Base-by-base conservation (phyloP, 2,888 invertebrate species). In the Pandemis corylana region DNA sequence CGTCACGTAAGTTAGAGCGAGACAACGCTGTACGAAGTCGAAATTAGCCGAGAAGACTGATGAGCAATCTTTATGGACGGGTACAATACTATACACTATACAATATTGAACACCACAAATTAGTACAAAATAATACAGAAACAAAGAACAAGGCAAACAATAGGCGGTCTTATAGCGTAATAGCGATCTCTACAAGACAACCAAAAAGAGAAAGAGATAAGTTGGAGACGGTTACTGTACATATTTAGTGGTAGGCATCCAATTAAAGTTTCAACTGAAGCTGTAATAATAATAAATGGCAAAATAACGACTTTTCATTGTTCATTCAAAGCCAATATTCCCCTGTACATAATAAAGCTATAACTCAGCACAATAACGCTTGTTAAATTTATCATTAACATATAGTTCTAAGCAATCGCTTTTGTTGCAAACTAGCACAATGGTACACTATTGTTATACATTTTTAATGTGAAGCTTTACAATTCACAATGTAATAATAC, bases 241-340 rank as follows among this genome's bases (percentile, higher is more conserved):
- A 15, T 56, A 53, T 4, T 2, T 15, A 6, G 12, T 12, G 5
- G 59, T 59, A 5, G 10, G 12, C 12, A 28, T 59, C 12, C 10
- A 9, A 53, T 59, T 59, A 62, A n/a, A 41, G 1, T 36, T 41
- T 13, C 41, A 41, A 13, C 13, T 36, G 7, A n/a, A 41, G 6
- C n/a, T 61, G 6, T n/a, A 62, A 62, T 41, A n/a, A 13, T 5
- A 5, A 41, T n/a, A 10, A 15, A 63, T 63, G n/a, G 36, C 20
- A 28, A 15, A 10, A 63, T 20, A 44, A 63, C 9, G 15, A 42
- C 10, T 64, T 44, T 15, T 42, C 63, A 63, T 44, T 63, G 44
- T 64, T 64, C 20, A 64, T 12, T 59, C 28, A 20, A 64, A 20
- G 64, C 44, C 44, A 44, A 44, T 64, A 44, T 64, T 64, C 44